Conservation (phyloP, 2,113 vertebrate species). For the Origma solitaria region DNA sequence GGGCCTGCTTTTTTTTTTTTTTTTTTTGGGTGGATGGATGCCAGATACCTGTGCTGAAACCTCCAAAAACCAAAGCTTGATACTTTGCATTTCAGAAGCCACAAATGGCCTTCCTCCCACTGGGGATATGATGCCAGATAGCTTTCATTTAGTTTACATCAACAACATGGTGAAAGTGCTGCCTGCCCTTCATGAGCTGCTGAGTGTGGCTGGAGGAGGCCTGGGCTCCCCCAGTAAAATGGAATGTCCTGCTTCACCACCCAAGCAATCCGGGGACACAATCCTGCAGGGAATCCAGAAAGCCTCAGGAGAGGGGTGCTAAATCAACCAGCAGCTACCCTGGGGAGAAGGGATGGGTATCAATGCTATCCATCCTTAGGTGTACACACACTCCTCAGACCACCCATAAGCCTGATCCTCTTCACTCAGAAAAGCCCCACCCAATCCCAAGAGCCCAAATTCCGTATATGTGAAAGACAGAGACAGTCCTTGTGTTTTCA, state of each 20-base stretch:
- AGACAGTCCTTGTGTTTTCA: not conserved
- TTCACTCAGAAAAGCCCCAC: not conserved
- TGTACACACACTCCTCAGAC: not conserved
- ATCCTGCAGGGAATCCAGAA: not conserved
- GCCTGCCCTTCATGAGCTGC: accelerated
- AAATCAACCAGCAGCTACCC: not conserved
- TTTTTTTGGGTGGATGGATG: not conserved
- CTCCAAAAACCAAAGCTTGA: not conserved
- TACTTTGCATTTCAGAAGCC: not conserved
- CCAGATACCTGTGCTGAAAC: not conserved
- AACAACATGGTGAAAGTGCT: accelerated
- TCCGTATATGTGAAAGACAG: not conserved
- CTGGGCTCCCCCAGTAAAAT: not conserved
- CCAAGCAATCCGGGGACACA: not conserved
- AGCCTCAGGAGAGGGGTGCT: accelerated
- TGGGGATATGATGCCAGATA: not conserved
- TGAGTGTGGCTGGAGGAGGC: accelerated
- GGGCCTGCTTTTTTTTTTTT: not conserved
- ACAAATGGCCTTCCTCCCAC: not conserved
- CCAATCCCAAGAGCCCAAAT: not conserved
- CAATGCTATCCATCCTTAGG: not conserved
- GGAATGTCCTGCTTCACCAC: not conserved
- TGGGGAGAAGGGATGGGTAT: not conserved
- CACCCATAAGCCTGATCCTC: not conserved
- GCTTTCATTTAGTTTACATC: not conserved